These are phyloP conservation scores for Pegoplata infirma DNA, from an alignment of 2,888 invertebrate genomes.

Conservation along the genomic window DNA sequence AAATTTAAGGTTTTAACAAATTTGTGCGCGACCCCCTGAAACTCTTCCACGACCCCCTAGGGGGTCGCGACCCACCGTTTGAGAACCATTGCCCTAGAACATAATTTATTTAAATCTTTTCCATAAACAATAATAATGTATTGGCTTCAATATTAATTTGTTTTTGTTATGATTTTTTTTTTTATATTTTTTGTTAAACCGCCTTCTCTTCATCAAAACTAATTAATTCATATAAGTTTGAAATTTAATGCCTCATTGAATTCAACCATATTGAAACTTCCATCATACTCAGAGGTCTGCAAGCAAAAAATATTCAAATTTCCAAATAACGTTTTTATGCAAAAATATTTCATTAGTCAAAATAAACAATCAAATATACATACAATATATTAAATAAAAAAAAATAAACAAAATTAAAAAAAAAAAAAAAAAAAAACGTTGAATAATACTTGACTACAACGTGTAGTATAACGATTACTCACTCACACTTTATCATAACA, in stretches of 20 bases:
- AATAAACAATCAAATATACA: conserved; percentile 24
- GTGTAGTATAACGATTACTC: not conserved
- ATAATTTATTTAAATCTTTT: no score
- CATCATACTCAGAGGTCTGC: not conserved
- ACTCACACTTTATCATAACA: not conserved
- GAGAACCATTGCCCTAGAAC: no score
- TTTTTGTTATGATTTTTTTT: not conserved
- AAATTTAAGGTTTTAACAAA: no score
- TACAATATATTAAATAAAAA: not conserved
- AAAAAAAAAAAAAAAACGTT: not conserved
- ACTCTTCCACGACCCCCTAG: no score
- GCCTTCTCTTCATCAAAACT: not conserved
- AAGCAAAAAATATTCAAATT: conserved; percentile 2
- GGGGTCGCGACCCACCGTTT: no score
- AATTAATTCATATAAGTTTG: not conserved
- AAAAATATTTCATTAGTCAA: conserved; percentile 31
- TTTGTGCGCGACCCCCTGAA: no score
- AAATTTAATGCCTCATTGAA: not conserved
- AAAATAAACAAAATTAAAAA: not conserved
- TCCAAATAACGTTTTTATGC: conserved; percentile 36
- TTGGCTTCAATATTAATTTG: not conserved
- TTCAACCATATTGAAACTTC: not conserved
- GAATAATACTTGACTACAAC: not conserved
- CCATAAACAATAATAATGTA: not conserved
- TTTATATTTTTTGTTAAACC: not conserved